Evolutionary conservation across 1,140 invertebrate species (phyloP), one percentile per base, ranked within the genome.

Genomic region (Ceratina calcarata): DNA sequence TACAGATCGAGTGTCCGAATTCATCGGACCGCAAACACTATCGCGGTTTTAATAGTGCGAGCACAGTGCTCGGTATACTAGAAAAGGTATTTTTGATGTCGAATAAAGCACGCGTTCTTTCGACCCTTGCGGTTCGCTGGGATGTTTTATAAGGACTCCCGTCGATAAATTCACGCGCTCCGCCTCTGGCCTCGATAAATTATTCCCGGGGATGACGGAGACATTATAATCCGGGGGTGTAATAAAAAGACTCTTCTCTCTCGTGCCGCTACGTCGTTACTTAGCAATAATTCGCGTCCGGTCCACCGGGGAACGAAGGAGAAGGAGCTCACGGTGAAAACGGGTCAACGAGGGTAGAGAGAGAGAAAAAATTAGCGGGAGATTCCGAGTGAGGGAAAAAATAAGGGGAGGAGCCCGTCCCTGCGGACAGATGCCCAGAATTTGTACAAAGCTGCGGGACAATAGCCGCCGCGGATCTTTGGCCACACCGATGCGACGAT

Each of bases 181-280:
- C 65, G 32, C 51, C 49, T 57, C 55, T 60, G n/a, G 58, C 58
- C 68, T 78, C 86, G 84, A 89, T 89, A 88, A 87, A 88, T 87
- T 86, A 87, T 81, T 68, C 74, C 72, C 57, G 37, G 82, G 88
- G 84, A 89, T 88, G 86, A 89, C 88, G 82, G 77, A 86, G 87
- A 89, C 88, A 80, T 89, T 89, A 87, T 88, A 89, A 88, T 89
- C 87, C 80, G 51, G 77, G 67, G 74, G 51, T 73, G 69, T 81
- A 85, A 88, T 86, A 87, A 87, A 86, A 80, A 87, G 80, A 76
- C 75, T 45, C 61, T 24, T 60, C 65, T 53, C 37, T 64, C 51
- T 45, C 37, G 37, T 58, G 71, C 57, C 62, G 69, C 64, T 53
- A 20, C 65, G 62, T 55, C 78, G 80, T 82, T 85, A 87, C 80